Evolutionary conservation across 1,140 invertebrate genomes (phyloP).

Genomic region (Tetragonula clypearis): DNA sequence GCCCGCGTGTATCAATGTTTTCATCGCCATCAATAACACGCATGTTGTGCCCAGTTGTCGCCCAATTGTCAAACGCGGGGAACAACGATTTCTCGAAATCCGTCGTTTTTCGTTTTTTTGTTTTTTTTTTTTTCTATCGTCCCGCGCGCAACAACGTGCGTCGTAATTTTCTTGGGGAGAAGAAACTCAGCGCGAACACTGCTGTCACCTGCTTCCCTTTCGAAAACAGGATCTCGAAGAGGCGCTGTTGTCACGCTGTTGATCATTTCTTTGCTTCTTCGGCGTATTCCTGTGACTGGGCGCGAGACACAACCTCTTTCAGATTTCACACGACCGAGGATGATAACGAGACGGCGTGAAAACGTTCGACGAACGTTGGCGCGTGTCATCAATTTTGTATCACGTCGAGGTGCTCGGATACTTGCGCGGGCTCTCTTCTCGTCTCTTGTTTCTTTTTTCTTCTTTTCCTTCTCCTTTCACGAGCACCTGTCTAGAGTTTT

Average conservation of each 20-base stretch:
- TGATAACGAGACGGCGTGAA: too few species aligned
- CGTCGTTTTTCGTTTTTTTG: too few species aligned
- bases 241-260: background rate
- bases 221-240: background rate
- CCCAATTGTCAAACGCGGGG: background rate
- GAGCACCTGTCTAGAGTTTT: constrained; percentile 8
- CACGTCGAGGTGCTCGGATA: background rate
- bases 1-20: too few species aligned
- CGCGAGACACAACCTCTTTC: too few species aligned
- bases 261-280: background rate
- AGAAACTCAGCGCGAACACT: too few species aligned
- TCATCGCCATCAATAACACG: background rate
- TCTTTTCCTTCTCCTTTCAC: background rate
- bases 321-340: background rate
- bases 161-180: background rate
- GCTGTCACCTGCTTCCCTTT: background rate
- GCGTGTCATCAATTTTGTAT: background rate
- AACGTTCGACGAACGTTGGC: background rate
- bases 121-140: constrained; percentile 19
- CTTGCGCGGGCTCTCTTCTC: background rate
- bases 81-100: constrained; percentile 22
- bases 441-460: background rate
- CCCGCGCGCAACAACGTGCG: background rate
- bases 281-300: background rate
- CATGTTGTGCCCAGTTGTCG: too few species aligned